These are phyloP conservation scores for Pseudoatta argentina DNA, from an alignment of 1,140 invertebrate species.

Conservation along the genomic window DNA sequence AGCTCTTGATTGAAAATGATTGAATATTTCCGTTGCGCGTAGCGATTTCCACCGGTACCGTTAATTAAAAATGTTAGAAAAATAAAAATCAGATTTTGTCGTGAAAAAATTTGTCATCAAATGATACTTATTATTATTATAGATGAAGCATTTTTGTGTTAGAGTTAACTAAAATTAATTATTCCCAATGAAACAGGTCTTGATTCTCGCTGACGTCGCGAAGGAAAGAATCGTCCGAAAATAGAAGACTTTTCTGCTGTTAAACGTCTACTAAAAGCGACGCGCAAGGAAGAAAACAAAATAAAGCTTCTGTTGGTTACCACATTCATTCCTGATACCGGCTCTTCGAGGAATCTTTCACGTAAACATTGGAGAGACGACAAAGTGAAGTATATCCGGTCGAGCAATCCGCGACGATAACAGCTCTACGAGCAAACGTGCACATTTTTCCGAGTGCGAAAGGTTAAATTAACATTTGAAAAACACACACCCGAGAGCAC, in stretches of 20 bases:
- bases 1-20: slow-evolving; percentile 27
- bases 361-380: neutral
- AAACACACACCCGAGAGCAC: neutral
- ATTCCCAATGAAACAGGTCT: neutral
- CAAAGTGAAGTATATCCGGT: neutral
- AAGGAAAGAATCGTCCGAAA: slow-evolving; percentile 13
- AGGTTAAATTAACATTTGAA: slow-evolving; percentile 21
- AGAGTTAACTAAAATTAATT: slow-evolving; percentile 14
- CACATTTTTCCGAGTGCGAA: neutral
- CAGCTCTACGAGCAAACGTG: neutral
- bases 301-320: neutral
- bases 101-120: neutral
- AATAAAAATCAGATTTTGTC: neutral
- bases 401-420: neutral
- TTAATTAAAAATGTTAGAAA: slow-evolving; percentile 38
- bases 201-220: neutral
- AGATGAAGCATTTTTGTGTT: too few relatives aligned
- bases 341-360: neutral
- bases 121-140: neutral
- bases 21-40: neutral
- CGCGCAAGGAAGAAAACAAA: neutral
- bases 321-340: neutral
- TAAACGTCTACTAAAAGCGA: slow-evolving; percentile 7
- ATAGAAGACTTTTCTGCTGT: neutral
- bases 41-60: neutral